These are phyloP conservation scores for Eubasilissa regina DNA, from an alignment of 1,140 invertebrate species.

Conservation along the genomic window DNA sequence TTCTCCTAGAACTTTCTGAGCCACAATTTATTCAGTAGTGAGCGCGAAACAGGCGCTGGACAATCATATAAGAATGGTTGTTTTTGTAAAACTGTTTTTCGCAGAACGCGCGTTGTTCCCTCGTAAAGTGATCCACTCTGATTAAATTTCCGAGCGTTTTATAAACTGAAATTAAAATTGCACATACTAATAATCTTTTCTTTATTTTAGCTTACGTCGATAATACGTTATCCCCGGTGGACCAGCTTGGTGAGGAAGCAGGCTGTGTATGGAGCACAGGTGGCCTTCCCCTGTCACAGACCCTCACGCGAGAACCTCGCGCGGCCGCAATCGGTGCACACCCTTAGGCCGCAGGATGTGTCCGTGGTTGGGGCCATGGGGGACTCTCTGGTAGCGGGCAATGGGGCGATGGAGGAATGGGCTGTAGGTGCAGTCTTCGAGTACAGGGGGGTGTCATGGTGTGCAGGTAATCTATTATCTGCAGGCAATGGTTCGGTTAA, in stretches of 20 bases:
- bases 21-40: too few relatives aligned
- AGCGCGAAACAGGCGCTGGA: too few relatives aligned
- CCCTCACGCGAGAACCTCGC: constrained; percentile 62
- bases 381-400: constrained; percentile 85
- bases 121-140: too few relatives aligned
- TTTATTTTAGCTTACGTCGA: background rate
- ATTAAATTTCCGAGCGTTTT: too few relatives aligned
- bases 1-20: too few relatives aligned
- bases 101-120: too few relatives aligned
- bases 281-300: constrained; percentile 50
- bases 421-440: constrained; percentile 83
- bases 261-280: constrained; percentile 13
- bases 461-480: constrained; percentile 76
- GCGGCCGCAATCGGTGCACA: constrained; percentile 71
- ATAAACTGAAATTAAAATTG: too few relatives aligned
- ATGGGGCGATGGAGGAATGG: constrained; percentile 82
- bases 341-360: constrained; percentile 82
- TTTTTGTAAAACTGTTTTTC: too few relatives aligned
- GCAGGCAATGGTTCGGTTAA: too few relatives aligned
- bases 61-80: too few relatives aligned
- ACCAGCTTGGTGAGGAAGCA: constrained; percentile 32
- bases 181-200: too few relatives aligned
- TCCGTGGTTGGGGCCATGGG: constrained; percentile 85
- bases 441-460: constrained; percentile 85
- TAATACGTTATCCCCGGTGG: constrained; percentile 36